These are phyloP conservation scores for Nicator chloris DNA, from an alignment of 2,113 vertebrate species.

Conservation along the genomic window DNA sequence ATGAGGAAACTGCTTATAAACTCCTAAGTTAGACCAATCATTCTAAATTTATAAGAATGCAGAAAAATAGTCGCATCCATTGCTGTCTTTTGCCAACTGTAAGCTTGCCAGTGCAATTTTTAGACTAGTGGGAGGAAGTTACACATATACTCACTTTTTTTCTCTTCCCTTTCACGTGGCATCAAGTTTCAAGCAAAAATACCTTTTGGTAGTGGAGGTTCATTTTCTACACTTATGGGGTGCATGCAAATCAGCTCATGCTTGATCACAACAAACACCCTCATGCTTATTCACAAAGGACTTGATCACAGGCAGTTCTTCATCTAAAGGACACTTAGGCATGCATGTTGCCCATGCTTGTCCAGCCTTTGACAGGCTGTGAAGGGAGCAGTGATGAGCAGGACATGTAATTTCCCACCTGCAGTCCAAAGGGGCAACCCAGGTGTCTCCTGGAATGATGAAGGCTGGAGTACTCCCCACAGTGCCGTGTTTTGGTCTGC, in stretches of 20 bases:
- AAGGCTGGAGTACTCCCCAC: background rate
- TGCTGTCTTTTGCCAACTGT: background rate
- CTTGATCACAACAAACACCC: background rate
- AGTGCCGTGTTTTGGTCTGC: background rate
- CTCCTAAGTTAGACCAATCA: background rate
- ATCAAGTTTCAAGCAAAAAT: background rate
- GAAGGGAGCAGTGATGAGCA: background rate
- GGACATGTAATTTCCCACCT: background rate
- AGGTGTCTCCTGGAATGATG: background rate
- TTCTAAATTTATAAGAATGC: background rate
- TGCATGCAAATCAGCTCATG: background rate
- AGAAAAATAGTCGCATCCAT: background rate
- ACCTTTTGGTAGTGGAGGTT: background rate
- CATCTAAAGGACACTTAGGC: background rate
- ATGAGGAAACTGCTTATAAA: background rate
- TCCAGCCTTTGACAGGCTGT: background rate
- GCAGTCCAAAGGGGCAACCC: background rate
- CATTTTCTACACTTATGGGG: background rate
- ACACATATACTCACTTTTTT: background rate
- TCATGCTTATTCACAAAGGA: background rate
- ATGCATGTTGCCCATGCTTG: background rate
- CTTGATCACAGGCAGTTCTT: background rate
- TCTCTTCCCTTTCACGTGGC: background rate
- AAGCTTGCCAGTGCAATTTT: conserved; percentile 4
- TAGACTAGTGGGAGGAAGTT: background rate